Evolutionary conservation across 2,797 vertebrate genomes (phyloP), one percentile per base, ranked within the genome.

Genomic region (Masticophis lateralis): DNA sequence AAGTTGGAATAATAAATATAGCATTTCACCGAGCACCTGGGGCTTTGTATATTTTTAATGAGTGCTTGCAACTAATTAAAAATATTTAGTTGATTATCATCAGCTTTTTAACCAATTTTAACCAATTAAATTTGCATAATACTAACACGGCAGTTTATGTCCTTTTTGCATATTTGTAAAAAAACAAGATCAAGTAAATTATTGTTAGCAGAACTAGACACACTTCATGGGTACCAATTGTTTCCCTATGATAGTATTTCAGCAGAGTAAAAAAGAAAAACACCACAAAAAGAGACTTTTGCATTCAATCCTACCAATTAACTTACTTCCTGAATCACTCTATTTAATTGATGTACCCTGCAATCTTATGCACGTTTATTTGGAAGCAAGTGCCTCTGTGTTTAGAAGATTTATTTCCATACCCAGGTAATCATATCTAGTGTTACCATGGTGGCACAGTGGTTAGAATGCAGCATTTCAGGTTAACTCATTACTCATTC

Each of bases 51-150:
- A 55, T 89, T 89, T 83, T 89, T 92, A 92, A 92, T 89, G 89
- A 89, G 66, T 61, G 22, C 43, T 92, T 47, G 28, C 87, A 92
- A 89, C 88, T 88, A 89, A 92, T 89, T 92, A 92, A 83, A 92
- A 61, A 86, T 51, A 79, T 89, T 79, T 79, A 51, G 66, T 79
- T 92, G 63, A 89, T 89, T 83, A 89, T 92, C 87, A 79, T 53
- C 92, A 53, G 66, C 43, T 69, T 74, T 83, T 83, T 86, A 89
- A 86, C 87, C 28, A 60, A 59, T 74, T 79, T 60, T 89, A 89
- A 61, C 69, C 43, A 60, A 60, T 92, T 92, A 83, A 60, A 92
- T 92, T 83, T 92, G 56, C 66, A 83, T 83, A 61, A 89, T 86
- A 60, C 56, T 32, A 61, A 89, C 59, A 83, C 32, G 22, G 79